phyloP scores from a whole-genome alignment of 2,113 vertebrate species.

The Coptodon rendalli region DNA sequence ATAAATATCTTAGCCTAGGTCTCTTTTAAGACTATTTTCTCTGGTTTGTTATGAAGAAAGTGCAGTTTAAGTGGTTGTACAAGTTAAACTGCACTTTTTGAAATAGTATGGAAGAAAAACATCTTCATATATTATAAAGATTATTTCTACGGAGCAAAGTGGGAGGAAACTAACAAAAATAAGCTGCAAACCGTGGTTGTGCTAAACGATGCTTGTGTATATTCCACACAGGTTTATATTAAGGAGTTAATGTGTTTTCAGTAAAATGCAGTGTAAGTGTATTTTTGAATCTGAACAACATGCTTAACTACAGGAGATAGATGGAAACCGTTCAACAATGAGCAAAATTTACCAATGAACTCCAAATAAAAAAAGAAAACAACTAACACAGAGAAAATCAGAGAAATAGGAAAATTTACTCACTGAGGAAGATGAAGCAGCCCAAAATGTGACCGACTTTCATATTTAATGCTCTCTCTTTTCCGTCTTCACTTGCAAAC shows the following conservation, averaged over 20 bases:
- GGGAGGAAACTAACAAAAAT: background rate
- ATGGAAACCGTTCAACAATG: background rate
- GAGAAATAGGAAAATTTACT: background rate
- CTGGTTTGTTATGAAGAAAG: rapidly evolving
- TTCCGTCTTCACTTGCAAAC: background rate
- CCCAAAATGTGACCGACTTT: background rate
- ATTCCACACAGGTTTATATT: background rate
- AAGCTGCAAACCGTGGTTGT: background rate
- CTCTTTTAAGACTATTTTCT: background rate
- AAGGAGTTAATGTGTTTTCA: background rate
- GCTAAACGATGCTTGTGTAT: background rate
- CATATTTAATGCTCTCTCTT: background rate
- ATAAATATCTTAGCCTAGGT: background rate
- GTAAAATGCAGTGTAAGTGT: background rate
- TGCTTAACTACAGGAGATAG: background rate
- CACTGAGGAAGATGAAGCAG: background rate
- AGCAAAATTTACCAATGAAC: background rate
- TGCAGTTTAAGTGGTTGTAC: rapidly evolving
- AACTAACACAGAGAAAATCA: background rate
- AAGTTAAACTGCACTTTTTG: background rate
- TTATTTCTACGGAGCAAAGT: background rate
- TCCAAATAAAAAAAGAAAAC: background rate
- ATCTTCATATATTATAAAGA: background rate
- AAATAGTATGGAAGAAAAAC: background rate
- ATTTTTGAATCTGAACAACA: background rate